Evolutionary conservation across 2,113 vertebrate genomes (phyloP), one percentile per base, ranked within the genome.

Genomic region (Ascaphus truei): DNA sequence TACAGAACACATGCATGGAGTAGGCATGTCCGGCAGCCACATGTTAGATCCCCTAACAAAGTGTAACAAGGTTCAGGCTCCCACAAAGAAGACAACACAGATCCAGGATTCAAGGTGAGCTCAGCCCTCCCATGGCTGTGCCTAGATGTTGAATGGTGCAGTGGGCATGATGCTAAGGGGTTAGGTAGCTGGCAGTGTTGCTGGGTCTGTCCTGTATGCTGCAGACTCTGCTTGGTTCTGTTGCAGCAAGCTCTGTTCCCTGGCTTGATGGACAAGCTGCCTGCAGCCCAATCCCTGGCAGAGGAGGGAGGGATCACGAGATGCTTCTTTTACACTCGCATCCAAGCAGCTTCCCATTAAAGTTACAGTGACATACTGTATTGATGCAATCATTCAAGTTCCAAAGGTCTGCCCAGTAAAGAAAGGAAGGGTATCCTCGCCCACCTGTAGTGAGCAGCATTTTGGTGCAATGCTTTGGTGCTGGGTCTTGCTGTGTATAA

Each of bases 361-460:
- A 71, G 67, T 52, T 61, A 52, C 67, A 71, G 55, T 31, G 56
- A 61, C 56, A 60, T 60, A 39, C 37, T 69, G 66, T 60, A 39
- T 50, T 69, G 66, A 23, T 60, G 66, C 45, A 37, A 34, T 51
- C 66, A 50, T 23, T 56, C 51, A 37, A 57, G 36, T 33, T 51
- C n/a, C 56, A 47, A 27, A 25, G 43, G 53, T 33, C 52, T 58
- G 4, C 16, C 41, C 9, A 26, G 47, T 22, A 37, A 64, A 52
- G n/a, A 52, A 3, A 52, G 36, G 8, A 6, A 31, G 27, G 3
- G 1, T 53, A 53, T 18, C 3, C 39, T 18, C 41, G n/a, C n/a
- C n/a, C n/a, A n/a, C n/a, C n/a, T n/a, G n/a, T 59, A 59, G 25
- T 47, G n/a, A 47, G 57, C 31, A 47, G 57, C 31, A 50, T 25